phyloP scores from a whole-genome alignment of 1,140 invertebrate species.

The Drosophila dunni region DNA sequence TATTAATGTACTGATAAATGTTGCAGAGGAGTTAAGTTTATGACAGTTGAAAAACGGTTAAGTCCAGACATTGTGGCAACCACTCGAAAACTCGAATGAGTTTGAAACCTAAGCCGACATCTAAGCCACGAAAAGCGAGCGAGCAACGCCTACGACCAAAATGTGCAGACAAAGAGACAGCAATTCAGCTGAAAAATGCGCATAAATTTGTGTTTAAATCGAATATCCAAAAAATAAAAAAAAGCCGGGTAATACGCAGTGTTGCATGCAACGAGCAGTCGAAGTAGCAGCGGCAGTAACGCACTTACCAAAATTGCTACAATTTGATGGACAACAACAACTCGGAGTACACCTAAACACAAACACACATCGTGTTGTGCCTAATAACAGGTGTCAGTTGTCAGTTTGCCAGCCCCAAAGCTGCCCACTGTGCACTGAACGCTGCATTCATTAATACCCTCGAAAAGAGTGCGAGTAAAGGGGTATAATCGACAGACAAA shows the following conservation, averaged over 20 bases:
- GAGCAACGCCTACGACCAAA: conserved; percentile 53
- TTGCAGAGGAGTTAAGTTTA: conserved; percentile 74
- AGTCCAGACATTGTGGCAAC: conserved; percentile 51
- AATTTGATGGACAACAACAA: conserved; percentile 62
- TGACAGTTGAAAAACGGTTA: conserved; percentile 28
- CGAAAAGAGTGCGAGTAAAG: background rate
- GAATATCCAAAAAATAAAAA: conserved; percentile 15
- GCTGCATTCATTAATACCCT: conserved; percentile 25
- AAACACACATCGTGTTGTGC: conserved; percentile 60
- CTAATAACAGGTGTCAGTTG: conserved; percentile 81
- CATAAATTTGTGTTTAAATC: conserved; percentile 42
- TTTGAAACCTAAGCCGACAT: conserved; percentile 41
- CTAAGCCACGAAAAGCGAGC: conserved; percentile 2
- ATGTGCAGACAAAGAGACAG: conserved; percentile 17
- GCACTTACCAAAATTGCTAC: conserved; percentile 69
- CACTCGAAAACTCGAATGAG: conserved; percentile 60
- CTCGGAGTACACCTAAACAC: conserved; percentile 7
- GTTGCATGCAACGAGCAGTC: conserved; percentile 38
- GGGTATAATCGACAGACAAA: background rate
- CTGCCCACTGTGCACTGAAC: conserved; percentile 51
- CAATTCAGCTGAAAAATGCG: conserved; percentile 43
- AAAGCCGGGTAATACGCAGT: background rate
- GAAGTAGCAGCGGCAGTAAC: conserved; percentile 44
- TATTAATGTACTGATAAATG: conserved; percentile 80
- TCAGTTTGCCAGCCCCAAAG: conserved; percentile 65